A percentile compares a stretch with the other conserved stretches of the same genome.
phyloP scores from a whole-genome alignment of 2,888 invertebrate species.

The Blera fallax region DNA sequence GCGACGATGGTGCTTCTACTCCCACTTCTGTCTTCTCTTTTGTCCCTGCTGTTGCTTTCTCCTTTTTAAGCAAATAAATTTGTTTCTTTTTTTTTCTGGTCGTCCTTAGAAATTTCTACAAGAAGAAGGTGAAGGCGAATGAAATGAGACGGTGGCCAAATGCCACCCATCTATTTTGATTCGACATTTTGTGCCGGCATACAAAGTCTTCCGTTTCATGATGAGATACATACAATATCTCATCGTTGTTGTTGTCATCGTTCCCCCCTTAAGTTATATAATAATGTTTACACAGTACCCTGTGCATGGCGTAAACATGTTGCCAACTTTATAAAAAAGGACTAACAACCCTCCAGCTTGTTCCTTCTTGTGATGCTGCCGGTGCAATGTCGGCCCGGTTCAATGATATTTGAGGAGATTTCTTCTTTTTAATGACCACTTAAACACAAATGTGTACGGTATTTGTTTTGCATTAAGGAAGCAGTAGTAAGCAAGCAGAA shows the following conservation, averaged over 20 bases:
- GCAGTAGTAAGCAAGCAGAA: slow-evolving; percentile 23
- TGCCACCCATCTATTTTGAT: slow-evolving; percentile 66
- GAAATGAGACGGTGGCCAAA: slow-evolving; percentile 44
- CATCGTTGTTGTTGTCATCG: slow-evolving; percentile 14
- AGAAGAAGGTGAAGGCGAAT: slow-evolving; percentile 20
- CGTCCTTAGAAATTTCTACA: neutral
- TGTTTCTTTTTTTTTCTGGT: slow-evolving; percentile 20
- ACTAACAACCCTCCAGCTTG: slow-evolving; percentile 35
- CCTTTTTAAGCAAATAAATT: slow-evolving; percentile 51
- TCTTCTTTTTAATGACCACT: slow-evolving; percentile 72
- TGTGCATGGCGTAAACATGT: slow-evolving; percentile 49
- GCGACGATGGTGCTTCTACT: slow-evolving; percentile 15
- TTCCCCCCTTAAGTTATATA: slow-evolving; percentile 27
- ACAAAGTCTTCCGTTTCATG: slow-evolving; percentile 47
- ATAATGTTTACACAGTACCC: slow-evolving; percentile 65
- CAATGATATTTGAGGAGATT: slow-evolving; percentile 63
- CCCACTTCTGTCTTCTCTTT: slow-evolving; percentile 4
- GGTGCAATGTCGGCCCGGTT: slow-evolving; percentile 50
- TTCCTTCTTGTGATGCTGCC: neutral
- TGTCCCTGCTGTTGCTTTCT: slow-evolving; percentile 7
- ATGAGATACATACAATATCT: slow-evolving; percentile 17
- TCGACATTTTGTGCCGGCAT: slow-evolving; percentile 58
- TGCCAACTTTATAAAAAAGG: slow-evolving; percentile 48
- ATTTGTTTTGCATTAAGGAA: slow-evolving; percentile 68
- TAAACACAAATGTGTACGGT: slow-evolving; percentile 66